A percentile compares a stretch with the other conserved stretches of the same genome.
Conservation (phyloP, 1,140 invertebrate species). For the Drosophila pachea region DNA sequence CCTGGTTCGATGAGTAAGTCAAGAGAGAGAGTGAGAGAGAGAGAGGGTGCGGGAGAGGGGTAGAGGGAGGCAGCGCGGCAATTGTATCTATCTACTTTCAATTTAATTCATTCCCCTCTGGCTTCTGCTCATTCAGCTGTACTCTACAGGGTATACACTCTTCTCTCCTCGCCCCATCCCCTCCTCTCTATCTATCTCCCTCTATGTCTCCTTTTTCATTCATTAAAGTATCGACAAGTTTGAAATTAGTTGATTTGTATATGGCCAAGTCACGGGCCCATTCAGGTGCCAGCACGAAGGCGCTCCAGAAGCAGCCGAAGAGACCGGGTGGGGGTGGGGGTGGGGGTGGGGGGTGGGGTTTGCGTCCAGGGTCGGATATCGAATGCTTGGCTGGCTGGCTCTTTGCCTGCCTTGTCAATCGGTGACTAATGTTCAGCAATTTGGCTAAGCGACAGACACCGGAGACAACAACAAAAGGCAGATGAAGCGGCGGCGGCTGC, state of each 20-base stretch:
- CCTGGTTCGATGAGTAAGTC: too few relatives aligned
- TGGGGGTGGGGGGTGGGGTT: not conserved
- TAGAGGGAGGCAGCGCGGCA: too few relatives aligned
- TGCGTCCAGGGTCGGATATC: slow-evolving; percentile 19
- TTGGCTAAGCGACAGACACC: slow-evolving; percentile 75
- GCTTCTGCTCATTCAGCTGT: too few relatives aligned
- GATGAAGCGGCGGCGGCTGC: slow-evolving; percentile 3
- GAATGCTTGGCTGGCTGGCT: slow-evolving; percentile 37
- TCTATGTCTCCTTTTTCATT: slow-evolving; percentile 28
- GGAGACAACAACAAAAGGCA: slow-evolving; percentile 38
- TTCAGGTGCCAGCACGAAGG: slow-evolving; percentile 25
- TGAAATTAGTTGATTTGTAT: slow-evolving; percentile 73
- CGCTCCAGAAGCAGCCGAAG: not conserved
- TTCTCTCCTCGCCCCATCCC: too few relatives aligned
- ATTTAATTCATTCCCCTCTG: too few relatives aligned
- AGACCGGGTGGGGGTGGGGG: not conserved
- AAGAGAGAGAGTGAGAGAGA: too few relatives aligned
- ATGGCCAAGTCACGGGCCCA: slow-evolving; percentile 28
- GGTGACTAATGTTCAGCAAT: slow-evolving; percentile 76
- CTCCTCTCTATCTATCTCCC: not conserved
- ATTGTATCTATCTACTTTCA: too few relatives aligned
- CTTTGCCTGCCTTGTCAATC: slow-evolving; percentile 65
- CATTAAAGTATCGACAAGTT: slow-evolving; percentile 69
- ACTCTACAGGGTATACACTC: too few relatives aligned
- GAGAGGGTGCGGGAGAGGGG: too few relatives aligned